These are phyloP conservation scores for Salpingus planirostris DNA, from an alignment of 2,888 invertebrate genomes.

Conservation along the genomic window DNA sequence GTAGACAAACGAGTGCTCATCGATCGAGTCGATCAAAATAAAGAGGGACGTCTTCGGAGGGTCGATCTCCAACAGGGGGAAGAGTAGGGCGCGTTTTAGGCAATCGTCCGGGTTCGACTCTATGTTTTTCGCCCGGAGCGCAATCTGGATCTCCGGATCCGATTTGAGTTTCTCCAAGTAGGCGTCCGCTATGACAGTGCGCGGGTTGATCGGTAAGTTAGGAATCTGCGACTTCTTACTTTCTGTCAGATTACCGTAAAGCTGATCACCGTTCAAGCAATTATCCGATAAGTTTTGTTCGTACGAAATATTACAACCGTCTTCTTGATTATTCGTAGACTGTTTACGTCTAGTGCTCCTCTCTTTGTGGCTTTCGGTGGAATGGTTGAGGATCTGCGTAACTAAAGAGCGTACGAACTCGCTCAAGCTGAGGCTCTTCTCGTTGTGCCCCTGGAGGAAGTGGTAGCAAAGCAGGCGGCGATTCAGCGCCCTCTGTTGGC, in stretches of 20 bases:
- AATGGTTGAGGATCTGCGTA: conserved; percentile 73
- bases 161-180: conserved; percentile 69
- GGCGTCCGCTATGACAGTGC: conserved; percentile 62
- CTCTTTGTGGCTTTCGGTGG: conserved; percentile 44
- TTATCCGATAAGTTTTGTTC: conserved; percentile 27
- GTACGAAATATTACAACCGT: conserved; percentile 23
- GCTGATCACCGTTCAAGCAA: conserved; percentile 26
- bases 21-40: conserved; percentile 85
- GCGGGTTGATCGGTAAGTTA: conserved; percentile 44
- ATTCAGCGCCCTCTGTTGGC: conserved; percentile 65
- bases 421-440: conserved; percentile 74
- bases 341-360: conserved; percentile 36
- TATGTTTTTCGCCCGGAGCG: conserved; percentile 69
- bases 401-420: conserved; percentile 79
- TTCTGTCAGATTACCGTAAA: too few species aligned
- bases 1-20: conserved; percentile 62
- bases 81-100: conserved; percentile 77
- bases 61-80: conserved; percentile 77
- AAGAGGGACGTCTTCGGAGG: conserved; percentile 80
- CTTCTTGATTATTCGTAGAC: too few species aligned
- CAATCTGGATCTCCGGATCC: conserved; percentile 73
- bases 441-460: conserved; percentile 78
- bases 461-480: conserved; percentile 78
- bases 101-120: conserved; percentile 88
- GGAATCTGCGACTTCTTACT: too few species aligned